Evolutionary conservation across 2,888 invertebrate genomes (phyloP).

Genomic region (Lasioglossum leucozonium): DNA sequence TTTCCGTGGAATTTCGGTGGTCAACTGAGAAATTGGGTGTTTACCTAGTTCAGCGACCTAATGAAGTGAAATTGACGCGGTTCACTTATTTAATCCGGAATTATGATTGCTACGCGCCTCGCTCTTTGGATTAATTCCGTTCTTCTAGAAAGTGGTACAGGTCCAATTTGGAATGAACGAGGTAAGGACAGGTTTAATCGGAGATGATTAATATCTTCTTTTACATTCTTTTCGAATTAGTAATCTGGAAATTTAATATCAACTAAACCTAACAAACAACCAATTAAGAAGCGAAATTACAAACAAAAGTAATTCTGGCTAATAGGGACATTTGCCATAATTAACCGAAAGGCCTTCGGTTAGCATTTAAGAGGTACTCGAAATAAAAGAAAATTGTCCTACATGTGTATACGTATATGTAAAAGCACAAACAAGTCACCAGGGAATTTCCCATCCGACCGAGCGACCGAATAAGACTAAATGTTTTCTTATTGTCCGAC

Average conservation of each 20-base stretch:
- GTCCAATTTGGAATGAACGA: background rate
- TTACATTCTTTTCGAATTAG: background rate
- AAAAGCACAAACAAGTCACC: background rate
- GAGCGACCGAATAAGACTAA: background rate
- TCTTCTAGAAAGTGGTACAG: background rate
- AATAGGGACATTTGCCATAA: background rate
- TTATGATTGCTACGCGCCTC: background rate
- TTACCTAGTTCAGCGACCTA: background rate
- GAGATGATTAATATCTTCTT: background rate
- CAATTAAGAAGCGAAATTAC: too few relatives aligned
- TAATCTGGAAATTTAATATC: too few relatives aligned
- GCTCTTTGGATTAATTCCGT: background rate
- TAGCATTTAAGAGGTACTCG: background rate
- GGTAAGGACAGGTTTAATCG: background rate
- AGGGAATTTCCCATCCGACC: constrained; percentile 13
- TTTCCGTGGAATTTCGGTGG: background rate
- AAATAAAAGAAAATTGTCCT: background rate
- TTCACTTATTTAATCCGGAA: constrained; percentile 1
- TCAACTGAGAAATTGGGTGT: background rate
- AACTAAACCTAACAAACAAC: too few relatives aligned
- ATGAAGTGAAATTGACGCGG: background rate
- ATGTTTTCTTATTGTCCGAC: background rate
- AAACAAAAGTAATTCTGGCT: too few relatives aligned
- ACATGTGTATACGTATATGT: background rate
- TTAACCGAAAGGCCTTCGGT: background rate